Evolutionary conservation across 2,113 vertebrate genomes (phyloP).

Genomic region (Silurus meridionalis): DNA sequence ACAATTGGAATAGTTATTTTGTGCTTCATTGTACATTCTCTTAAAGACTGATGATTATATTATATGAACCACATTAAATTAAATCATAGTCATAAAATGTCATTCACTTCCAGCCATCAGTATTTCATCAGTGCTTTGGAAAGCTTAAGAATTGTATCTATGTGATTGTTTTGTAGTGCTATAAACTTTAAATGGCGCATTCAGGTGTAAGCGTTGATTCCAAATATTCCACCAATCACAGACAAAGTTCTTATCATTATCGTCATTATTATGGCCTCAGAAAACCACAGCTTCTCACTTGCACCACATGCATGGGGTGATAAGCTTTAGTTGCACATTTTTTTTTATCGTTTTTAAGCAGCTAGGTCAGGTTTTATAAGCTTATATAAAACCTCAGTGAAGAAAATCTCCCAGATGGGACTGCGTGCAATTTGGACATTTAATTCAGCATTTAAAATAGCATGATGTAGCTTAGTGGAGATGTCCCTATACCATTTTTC

Average conservation of each 20-base stretch:
- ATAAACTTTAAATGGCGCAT: neutral
- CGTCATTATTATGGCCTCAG: neutral
- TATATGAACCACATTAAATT: neutral
- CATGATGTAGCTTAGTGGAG: neutral
- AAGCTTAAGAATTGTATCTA: neutral
- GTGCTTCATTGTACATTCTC: neutral
- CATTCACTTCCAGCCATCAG: neutral
- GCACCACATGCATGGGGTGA: neutral
- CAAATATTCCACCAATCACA: constrained; percentile 7
- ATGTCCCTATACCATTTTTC: neutral
- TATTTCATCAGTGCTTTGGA: neutral
- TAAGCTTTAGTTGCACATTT: neutral
- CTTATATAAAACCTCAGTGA: neutral
- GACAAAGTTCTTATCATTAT: neutral
- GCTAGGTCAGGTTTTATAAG: neutral
- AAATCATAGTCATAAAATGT: neutral
- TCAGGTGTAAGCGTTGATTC: neutral
- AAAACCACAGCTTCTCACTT: neutral
- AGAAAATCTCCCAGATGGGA: neutral
- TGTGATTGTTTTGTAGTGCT: neutral
- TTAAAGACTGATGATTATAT: neutral
- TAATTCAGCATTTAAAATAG: neutral
- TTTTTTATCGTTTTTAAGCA: neutral
- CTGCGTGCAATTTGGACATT: neutral
- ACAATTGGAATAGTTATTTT: neutral